Evolutionary conservation across 2,113 vertebrate species (phyloP).

Genomic region (Leucosticte australis): DNA sequence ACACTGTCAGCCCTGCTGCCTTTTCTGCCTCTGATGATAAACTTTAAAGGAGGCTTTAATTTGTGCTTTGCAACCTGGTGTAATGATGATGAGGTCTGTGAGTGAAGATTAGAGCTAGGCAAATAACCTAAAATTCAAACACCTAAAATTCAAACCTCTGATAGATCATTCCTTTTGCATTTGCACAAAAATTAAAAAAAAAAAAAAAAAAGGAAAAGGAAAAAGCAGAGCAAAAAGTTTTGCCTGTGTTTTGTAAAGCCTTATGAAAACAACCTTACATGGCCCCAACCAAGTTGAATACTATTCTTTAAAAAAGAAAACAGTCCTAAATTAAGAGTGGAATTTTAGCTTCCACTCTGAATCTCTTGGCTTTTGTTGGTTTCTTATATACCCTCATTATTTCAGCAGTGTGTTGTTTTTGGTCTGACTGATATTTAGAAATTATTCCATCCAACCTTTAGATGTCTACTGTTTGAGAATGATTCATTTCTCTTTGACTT

Average conservation of each 20-base stretch:
- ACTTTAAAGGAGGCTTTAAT: neutral
- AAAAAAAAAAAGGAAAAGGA: too few species aligned
- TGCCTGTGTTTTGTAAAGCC: neutral
- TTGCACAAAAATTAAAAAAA: neutral
- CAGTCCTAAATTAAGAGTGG: slow-evolving; percentile 30
- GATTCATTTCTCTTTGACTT: slow-evolving; percentile 44
- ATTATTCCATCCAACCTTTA: slow-evolving; percentile 31
- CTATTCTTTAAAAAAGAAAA: slow-evolving; percentile 45
- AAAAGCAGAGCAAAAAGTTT: neutral
- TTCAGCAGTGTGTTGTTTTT: slow-evolving; percentile 46
- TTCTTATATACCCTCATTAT: slow-evolving; percentile 39
- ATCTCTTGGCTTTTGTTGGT: slow-evolving; percentile 55
- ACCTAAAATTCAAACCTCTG: neutral
- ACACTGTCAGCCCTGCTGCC: fast-evolving
- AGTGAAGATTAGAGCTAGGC: neutral
- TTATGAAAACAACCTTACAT: neutral
- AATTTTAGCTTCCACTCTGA: slow-evolving; percentile 39
- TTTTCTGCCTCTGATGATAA: neutral
- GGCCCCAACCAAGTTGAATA: neutral
- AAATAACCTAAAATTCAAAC: neutral
- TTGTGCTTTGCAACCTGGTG: neutral
- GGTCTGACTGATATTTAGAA: slow-evolving; percentile 50
- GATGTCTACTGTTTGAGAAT: slow-evolving; percentile 47
- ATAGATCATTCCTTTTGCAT: neutral
- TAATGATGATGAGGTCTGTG: neutral